Evolutionary conservation across 2,113 vertebrate genomes (phyloP), one percentile per base, ranked within the genome.

Genomic region (Tyto alba): DNA sequence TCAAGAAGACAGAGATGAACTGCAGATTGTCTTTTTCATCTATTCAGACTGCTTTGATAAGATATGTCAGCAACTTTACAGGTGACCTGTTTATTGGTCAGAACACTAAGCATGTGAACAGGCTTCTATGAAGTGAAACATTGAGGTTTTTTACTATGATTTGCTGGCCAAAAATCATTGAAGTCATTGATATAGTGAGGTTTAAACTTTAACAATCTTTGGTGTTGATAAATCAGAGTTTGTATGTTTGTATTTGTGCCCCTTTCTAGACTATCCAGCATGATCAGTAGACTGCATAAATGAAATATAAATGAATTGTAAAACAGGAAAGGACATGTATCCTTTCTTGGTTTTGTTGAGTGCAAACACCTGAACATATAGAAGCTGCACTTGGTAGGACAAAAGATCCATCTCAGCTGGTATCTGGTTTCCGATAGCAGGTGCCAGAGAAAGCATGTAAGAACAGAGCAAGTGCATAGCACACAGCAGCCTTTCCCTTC

Each of bases 81-180:
- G 77, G 48, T 82, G 81, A 89, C 89, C 87, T 87, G 71, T 82
- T 91, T 92, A 89, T 85, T 59, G 77, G 87, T 85, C 48, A 79
- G 77, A 77, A 73, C 67, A 83, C 52, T 80, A 32, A 85, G 30
- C 57, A 38, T 79, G 89, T 91, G 57, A 88, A 64, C 41, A 96
- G 81, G 22, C 21, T 89, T 67, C 69, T 79, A 56, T 89, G 74
- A 92, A 94, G 73, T 47, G 43, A 71, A 89, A 56, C 64, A 59
- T 29, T 0, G 5, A 76, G 55, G 2, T 22, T 74, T 89, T 68
- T 86, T 81, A 47, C 27, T 60, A 19, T 95, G 19, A 29, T 82
- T 88, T 90, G 45, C 41, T 40, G 52, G 75, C 56, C 32, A 84
- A 57, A 91, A 92, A 53, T 52, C 80, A 36, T 1, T 95, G 36